A percentile compares a stretch with the other conserved stretches of the same genome.
phyloP scores from a whole-genome alignment of 2,888 invertebrate genomes.

The Lasioglossum malachurum region DNA sequence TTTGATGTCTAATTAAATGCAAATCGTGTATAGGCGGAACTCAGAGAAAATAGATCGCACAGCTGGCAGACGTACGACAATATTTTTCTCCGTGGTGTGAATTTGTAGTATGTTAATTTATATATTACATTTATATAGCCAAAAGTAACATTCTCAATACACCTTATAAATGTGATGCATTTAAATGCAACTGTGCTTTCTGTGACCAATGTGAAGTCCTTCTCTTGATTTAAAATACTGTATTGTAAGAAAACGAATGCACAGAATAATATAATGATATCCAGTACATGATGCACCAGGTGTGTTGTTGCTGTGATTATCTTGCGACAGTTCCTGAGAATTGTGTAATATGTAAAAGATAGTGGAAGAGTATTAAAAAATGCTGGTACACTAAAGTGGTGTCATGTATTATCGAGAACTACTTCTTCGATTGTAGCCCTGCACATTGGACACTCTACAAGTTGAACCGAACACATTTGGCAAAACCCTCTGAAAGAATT shows the following conservation, averaged over 20 bases:
- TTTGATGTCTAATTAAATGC: slow-evolving; percentile 54
- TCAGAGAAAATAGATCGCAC: slow-evolving; percentile 47
- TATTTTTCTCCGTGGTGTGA: slow-evolving; percentile 20
- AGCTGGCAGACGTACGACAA: slow-evolving; percentile 22
- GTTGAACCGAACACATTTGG: slow-evolving; percentile 90
- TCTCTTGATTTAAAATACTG: slow-evolving; percentile 69
- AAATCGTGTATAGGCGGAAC: slow-evolving; percentile 42
- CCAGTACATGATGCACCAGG: slow-evolving; percentile 30
- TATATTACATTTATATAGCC: slow-evolving; percentile 30
- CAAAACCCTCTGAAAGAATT: slow-evolving; percentile 91
- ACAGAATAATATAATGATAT: slow-evolving; percentile 55
- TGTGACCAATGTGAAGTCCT: slow-evolving; percentile 45
- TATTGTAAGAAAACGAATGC: slow-evolving; percentile 72
- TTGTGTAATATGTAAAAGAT: slow-evolving; percentile 61
- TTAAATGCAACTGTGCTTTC: slow-evolving; percentile 38
- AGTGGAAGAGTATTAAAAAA: slow-evolving; percentile 65
- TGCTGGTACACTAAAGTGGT: slow-evolving; percentile 69
- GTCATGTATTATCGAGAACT: slow-evolving; percentile 85
- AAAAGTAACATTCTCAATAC: slow-evolving; percentile 37
- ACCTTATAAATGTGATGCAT: slow-evolving; percentile 18
- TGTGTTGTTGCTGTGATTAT: slow-evolving; percentile 67
- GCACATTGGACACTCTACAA: slow-evolving; percentile 95
- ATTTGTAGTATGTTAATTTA: slow-evolving; percentile 28
- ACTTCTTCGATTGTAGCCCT: slow-evolving; percentile 88
- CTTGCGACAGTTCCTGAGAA: slow-evolving; percentile 64